Evolutionary conservation across 2,797 vertebrate genomes (phyloP).

Genomic region (Danio jaintianensis): DNA sequence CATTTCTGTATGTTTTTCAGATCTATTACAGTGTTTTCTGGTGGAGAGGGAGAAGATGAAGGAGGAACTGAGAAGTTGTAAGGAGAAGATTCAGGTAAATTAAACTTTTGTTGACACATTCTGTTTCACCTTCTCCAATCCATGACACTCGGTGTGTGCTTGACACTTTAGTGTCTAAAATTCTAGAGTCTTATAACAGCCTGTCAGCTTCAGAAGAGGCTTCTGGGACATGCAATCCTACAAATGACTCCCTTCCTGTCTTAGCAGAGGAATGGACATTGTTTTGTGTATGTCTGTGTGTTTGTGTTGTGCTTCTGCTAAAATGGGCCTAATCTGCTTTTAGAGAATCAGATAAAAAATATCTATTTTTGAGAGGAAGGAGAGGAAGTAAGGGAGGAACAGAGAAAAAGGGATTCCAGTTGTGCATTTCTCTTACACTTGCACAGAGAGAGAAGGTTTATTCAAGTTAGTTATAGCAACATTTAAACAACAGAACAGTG

Average conservation of each 20-base stretch:
- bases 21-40: slow-evolving; percentile 73
- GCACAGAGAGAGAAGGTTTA: background rate
- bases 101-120: background rate
- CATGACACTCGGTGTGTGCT: slow-evolving; percentile 25
- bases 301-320: slow-evolving; percentile 48
- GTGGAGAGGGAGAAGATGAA: slow-evolving; percentile 65
- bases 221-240: slow-evolving; percentile 56
- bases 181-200: slow-evolving; percentile 61
- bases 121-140: background rate
- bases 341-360: slow-evolving; percentile 33
- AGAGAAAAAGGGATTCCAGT: background rate
- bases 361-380: slow-evolving; percentile 28
- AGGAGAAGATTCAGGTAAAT: slow-evolving; percentile 76
- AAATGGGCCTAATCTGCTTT: slow-evolving; percentile 29
- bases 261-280: slow-evolving; percentile 33
- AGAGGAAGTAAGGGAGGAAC: background rate
- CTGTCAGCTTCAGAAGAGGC: slow-evolving; percentile 47
- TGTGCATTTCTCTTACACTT: slow-evolving; percentile 4
- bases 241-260: slow-evolving; percentile 53
- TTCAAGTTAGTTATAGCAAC: background rate
- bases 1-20: slow-evolving; percentile 64
- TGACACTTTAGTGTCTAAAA: slow-evolving; percentile 39
- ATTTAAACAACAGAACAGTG: background rate
- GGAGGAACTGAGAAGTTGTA: slow-evolving; percentile 70
- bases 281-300: slow-evolving; percentile 33